Conservation (phyloP, 2,113 vertebrate species). For the Tyrannus savana region DNA sequence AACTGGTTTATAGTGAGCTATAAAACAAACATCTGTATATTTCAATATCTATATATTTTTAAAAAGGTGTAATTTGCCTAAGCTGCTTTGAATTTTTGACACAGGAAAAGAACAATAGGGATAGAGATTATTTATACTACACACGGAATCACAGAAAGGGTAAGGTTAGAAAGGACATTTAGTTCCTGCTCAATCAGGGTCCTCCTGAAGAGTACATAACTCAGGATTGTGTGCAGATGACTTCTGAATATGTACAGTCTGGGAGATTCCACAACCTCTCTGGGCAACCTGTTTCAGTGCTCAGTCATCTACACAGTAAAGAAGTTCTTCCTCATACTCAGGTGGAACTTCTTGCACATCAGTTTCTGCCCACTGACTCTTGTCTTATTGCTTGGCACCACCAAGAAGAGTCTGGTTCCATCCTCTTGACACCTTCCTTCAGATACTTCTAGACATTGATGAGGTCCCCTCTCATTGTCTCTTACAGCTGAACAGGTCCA, state of each 20-base stretch:
- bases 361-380: background rate
- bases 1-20: background rate
- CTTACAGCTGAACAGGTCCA: background rate
- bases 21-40: background rate
- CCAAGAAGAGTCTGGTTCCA: background rate
- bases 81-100: background rate
- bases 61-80: background rate
- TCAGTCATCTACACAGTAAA: rapidly evolving
- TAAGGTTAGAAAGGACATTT: background rate
- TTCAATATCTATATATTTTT: background rate
- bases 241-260: background rate
- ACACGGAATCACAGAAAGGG: background rate
- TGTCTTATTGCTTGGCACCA: rapidly evolving
- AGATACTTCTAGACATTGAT: background rate
- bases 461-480: background rate
- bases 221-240: background rate
- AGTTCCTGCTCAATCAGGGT: background rate
- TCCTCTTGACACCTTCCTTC: background rate
- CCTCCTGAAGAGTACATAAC: background rate
- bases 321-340: background rate
- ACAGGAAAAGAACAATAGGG: background rate
- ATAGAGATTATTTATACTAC: background rate
- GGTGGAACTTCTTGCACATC: background rate
- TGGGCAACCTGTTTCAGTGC: background rate
- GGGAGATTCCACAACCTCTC: background rate